Evolutionary conservation across 2,113 vertebrate genomes (phyloP).

Genomic region (Platanista minor): DNA sequence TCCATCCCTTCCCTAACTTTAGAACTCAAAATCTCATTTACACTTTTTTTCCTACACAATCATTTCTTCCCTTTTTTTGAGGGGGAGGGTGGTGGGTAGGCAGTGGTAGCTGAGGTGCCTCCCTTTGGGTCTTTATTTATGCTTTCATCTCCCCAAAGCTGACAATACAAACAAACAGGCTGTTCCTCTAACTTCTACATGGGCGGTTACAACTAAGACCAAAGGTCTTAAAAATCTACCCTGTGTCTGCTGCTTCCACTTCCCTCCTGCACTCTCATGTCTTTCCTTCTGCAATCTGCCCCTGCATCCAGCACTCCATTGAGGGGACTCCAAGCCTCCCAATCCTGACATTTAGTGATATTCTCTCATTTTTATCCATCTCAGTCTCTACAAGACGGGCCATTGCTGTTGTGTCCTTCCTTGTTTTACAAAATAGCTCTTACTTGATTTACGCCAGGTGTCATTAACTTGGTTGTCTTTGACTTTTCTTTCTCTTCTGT

Average conservation of each 20-base stretch:
- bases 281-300: rapidly evolving
- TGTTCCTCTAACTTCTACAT: background rate
- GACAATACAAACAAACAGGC: too few species aligned
- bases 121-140: background rate
- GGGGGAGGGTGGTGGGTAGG: rapidly evolving
- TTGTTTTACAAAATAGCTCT: background rate
- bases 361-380: background rate
- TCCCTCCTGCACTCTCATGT: background rate
- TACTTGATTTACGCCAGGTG: background rate
- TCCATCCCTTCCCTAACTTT: background rate
- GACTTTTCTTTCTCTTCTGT: background rate
- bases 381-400: background rate
- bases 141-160: background rate
- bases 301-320: background rate
- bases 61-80: background rate
- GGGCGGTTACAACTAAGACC: background rate
- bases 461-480: background rate
- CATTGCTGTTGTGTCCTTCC: background rate
- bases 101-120: background rate
- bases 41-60: background rate
- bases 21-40: background rate
- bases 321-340: background rate
- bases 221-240: background rate
- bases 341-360: background rate
- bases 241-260: background rate